phyloP scores from a whole-genome alignment of 2,888 invertebrate species.

The Harpagoxenus sublaevis region DNA sequence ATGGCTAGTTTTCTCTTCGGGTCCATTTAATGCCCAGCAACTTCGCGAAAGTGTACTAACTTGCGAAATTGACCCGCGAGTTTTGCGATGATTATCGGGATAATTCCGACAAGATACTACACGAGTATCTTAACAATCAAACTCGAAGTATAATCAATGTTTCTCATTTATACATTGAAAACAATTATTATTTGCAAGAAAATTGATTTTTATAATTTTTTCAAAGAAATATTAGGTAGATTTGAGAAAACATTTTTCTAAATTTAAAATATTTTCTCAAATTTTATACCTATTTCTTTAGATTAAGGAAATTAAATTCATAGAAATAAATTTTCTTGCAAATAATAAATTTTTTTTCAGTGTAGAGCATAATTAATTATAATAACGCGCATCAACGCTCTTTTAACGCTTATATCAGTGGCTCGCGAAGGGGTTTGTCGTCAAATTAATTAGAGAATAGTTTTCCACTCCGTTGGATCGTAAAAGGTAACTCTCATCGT shows the following conservation, averaged over 20 bases:
- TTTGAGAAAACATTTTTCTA: no score
- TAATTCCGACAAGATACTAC: neutral
- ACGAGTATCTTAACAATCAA: neutral
- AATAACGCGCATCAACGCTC: neutral
- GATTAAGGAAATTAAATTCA: no score
- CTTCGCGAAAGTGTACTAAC: neutral
- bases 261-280: no score
- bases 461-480: neutral
- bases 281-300: no score
- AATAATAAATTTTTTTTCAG: no score
- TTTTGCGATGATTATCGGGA: neutral
- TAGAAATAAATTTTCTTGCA: no score
- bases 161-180: neutral
- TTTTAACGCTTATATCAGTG: neutral
- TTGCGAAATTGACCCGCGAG: conserved; percentile 3
- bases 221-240: no score
- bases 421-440: neutral
- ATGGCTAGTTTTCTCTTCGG: conserved; percentile 45
- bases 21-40: conserved; percentile 29
- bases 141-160: neutral
- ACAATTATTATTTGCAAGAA: no score
- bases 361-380: no score
- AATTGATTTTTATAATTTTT: no score
- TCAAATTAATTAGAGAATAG: neutral
- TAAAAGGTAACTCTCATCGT: neutral